Conservation (phyloP, 2,113 vertebrate genomes). For the Genyomyrus donnyi region DNA sequence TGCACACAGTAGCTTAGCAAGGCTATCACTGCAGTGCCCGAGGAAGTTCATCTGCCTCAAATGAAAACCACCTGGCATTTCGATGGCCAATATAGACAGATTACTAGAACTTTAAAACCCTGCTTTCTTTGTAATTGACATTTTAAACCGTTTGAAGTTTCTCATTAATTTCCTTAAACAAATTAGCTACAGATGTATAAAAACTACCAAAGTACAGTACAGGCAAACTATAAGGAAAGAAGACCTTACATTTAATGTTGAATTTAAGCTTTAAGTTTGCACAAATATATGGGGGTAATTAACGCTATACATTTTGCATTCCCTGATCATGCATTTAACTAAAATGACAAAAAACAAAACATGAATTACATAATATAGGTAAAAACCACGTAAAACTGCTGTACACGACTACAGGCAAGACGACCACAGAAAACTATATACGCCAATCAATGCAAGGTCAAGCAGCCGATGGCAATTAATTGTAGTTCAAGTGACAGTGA, state of each 20-base stretch:
- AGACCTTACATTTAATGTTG: too few relatives aligned
- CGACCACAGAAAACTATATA: neutral
- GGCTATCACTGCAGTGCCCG: conserved; percentile 74
- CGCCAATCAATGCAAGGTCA: neutral
- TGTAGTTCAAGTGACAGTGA: neutral
- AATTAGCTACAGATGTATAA: conserved; percentile 75
- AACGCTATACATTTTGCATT: neutral
- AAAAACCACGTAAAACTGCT: neutral
- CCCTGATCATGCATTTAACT: neutral
- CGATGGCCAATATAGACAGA: conserved; percentile 73
- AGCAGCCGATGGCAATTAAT: neutral
- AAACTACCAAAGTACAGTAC: conserved; percentile 57
- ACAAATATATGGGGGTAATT: neutral
- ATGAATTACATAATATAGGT: neutral
- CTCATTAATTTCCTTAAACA: conserved; percentile 74
- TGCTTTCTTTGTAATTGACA: conserved; percentile 77
- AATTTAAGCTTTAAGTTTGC: neutral
- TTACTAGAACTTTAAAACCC: conserved; percentile 77
- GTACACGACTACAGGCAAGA: neutral
- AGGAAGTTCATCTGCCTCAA: conserved; percentile 85
- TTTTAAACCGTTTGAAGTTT: conserved; percentile 84
- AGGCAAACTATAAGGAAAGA: conserved; percentile 50
- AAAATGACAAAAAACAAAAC: neutral
- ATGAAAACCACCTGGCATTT: conserved; percentile 87
- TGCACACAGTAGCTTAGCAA: conserved; percentile 71